These are phyloP conservation scores for Polydrusus tereticollis DNA, from an alignment of 2,888 invertebrate genomes.

Conservation along the genomic window DNA sequence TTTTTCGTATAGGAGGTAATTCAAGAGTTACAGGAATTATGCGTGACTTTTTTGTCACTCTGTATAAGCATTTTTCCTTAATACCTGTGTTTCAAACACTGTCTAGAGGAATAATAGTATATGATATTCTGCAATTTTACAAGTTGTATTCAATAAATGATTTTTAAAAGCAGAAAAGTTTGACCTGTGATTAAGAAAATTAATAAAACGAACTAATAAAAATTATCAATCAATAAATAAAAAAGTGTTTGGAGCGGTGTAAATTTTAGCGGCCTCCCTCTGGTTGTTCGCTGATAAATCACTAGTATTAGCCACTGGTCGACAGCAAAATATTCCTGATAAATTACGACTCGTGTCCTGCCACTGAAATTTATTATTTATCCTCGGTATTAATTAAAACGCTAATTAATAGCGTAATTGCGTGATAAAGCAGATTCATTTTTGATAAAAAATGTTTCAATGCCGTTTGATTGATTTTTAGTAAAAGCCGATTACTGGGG, in stretches of 20 bases:
- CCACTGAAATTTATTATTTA: constrained; percentile 13
- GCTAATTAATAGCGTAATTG: constrained; percentile 14
- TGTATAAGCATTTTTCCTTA: too few species aligned
- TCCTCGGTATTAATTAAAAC: not conserved
- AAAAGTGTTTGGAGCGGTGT: not conserved
- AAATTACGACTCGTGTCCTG: constrained; percentile 4
- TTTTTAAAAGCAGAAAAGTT: too few species aligned
- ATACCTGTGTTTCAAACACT: too few species aligned
- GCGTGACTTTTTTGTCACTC: too few species aligned
- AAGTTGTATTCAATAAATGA: too few species aligned
- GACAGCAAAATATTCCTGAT: constrained; percentile 12
- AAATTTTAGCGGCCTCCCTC: constrained; percentile 12
- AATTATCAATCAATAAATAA: constrained; percentile 4
- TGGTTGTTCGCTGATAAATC: not conserved
- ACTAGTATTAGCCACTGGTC: constrained; percentile 3
- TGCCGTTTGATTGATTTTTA: too few species aligned
- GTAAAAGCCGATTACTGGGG: too few species aligned
- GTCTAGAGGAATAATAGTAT: too few species aligned
- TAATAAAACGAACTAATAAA: not conserved
- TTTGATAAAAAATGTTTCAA: too few species aligned
- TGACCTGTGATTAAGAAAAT: not conserved
- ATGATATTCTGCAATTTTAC: too few species aligned
- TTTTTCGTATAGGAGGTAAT: too few species aligned
- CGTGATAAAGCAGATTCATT: not conserved
- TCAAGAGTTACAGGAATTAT: too few species aligned